Conservation (phyloP, 2,113 vertebrate genomes). For the Hippopotamus amphibius region DNA sequence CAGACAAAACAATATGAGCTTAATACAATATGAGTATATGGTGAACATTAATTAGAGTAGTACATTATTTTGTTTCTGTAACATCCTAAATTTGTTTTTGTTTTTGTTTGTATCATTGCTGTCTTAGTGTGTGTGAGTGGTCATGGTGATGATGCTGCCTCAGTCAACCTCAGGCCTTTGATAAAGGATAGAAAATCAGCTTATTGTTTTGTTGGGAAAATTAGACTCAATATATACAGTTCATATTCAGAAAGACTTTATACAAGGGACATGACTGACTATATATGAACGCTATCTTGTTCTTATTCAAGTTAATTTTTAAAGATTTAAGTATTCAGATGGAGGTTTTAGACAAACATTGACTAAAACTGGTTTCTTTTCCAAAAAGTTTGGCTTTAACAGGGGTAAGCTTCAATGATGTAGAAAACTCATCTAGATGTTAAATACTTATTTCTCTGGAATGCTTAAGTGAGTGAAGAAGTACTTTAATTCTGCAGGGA, state of each 20-base stretch:
- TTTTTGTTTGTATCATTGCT: neutral
- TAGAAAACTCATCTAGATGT: neutral
- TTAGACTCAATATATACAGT: neutral
- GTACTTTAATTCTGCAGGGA: neutral
- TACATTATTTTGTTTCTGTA: neutral
- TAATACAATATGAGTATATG: neutral
- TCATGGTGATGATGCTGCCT: neutral
- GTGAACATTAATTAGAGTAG: neutral
- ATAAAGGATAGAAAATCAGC: neutral
- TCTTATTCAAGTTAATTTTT: slow-evolving; percentile 35
- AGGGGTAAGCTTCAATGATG: neutral
- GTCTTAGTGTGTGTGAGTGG: neutral
- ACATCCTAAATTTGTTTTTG: neutral
- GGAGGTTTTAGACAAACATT: neutral
- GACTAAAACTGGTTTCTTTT: neutral
- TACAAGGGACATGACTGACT: slow-evolving; percentile 4
- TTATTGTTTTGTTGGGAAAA: slow-evolving; percentile 10
- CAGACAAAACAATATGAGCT: neutral
- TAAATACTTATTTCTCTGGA: slow-evolving; percentile 44
- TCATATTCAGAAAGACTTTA: slow-evolving; percentile 33
- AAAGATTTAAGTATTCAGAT: slow-evolving; percentile 23
- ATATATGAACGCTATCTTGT: neutral
- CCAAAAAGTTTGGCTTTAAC: neutral
- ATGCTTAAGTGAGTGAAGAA: slow-evolving; percentile 32
- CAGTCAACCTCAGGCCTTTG: neutral